Conservation (phyloP, 2,113 vertebrate species). For the Carassius carassius region DNA sequence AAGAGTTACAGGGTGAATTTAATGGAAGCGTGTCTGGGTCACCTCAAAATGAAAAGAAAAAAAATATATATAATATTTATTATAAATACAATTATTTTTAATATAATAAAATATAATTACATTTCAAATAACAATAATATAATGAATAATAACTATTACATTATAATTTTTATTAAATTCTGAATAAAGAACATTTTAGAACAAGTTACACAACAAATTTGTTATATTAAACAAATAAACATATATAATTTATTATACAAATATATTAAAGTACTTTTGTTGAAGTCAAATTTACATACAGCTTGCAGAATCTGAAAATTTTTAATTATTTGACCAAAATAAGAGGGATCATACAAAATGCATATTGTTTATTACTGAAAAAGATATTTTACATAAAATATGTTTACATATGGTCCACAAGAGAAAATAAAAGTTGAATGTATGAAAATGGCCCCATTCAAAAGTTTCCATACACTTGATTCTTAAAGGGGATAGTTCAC, state of each 20-base stretch:
- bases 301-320: too few relatives aligned
- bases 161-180: neutral
- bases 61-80: neutral
- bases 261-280: neutral
- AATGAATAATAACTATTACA: neutral
- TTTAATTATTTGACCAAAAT: too few relatives aligned
- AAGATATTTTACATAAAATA: too few relatives aligned
- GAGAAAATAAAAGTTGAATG: too few relatives aligned
- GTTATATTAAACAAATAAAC: neutral
- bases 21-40: neutral
- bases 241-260: neutral
- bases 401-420: too few relatives aligned
- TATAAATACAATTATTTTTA: neutral
- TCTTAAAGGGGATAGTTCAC: too few relatives aligned
- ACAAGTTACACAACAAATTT: neutral
- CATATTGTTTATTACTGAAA: too few relatives aligned
- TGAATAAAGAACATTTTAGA: neutral
- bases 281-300: neutral
- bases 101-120: too few relatives aligned
- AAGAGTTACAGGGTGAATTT: slow-evolving; percentile 1
- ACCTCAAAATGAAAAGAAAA: neutral
- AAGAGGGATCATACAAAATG: too few relatives aligned
- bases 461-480: too few relatives aligned
- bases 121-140: too few relatives aligned
- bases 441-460: too few relatives aligned